phyloP scores from a whole-genome alignment of 2,113 vertebrate species.

The Piprites chloris region DNA sequence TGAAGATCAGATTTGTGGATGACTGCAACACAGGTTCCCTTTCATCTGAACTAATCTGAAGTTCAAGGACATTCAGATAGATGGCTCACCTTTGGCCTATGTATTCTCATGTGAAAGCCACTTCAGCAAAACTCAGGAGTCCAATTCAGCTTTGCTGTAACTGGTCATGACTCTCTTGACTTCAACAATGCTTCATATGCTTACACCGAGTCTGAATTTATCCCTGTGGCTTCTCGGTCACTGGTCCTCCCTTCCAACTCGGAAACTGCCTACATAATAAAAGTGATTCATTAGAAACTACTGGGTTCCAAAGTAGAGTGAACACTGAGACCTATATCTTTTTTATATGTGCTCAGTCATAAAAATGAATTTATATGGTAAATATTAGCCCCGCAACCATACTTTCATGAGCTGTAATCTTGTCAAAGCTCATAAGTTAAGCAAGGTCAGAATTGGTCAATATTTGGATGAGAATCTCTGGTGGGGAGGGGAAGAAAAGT shows the following conservation, averaged over 20 bases:
- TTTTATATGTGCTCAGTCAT: constrained; percentile 74
- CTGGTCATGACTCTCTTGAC: constrained; percentile 58
- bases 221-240: constrained; percentile 65
- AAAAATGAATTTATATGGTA: constrained; percentile 66
- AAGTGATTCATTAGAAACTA: constrained; percentile 76
- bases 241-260: constrained; percentile 64
- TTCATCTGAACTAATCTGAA: constrained; percentile 23
- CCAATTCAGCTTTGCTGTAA: constrained; percentile 53
- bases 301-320: constrained; percentile 58
- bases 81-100: constrained; percentile 30
- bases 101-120: constrained; percentile 33
- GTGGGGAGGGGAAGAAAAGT: neutral
- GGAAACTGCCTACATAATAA: constrained; percentile 66
- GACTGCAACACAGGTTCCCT: neutral
- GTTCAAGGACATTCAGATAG: constrained; percentile 42
- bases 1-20: neutral
- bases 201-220: constrained; percentile 51
- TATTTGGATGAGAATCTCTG: constrained; percentile 8
- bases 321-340: constrained; percentile 64
- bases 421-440: constrained; percentile 50
- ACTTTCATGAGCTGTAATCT: constrained; percentile 48
- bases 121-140: constrained; percentile 59
- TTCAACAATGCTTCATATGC: constrained; percentile 56
- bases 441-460: constrained; percentile 53
- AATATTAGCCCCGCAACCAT: constrained; percentile 52